Evolutionary conservation across 2,113 vertebrate genomes (phyloP).

Genomic region (Dicerorhinus sumatrensis): DNA sequence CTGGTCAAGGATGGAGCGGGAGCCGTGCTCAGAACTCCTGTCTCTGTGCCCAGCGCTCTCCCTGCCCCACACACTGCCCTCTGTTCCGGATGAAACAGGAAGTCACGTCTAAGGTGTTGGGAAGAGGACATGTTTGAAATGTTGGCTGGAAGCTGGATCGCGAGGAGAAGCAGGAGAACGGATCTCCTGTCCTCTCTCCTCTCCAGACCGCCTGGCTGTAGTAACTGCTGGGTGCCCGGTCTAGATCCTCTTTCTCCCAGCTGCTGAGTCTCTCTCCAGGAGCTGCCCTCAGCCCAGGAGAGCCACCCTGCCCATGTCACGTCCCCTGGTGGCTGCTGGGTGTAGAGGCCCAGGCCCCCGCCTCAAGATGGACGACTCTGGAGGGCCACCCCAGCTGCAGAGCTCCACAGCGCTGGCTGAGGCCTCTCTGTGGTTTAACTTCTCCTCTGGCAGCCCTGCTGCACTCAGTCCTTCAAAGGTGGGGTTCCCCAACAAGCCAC

Average conservation of each 20-base stretch:
- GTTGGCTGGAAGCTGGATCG: not conserved
- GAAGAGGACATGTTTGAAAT: constrained; percentile 3
- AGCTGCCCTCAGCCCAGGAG: not conserved
- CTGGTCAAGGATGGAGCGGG: not conserved
- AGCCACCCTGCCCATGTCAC: rapidly evolving
- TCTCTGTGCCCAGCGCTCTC: not conserved
- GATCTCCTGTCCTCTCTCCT: not conserved
- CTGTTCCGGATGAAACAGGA: not conserved
- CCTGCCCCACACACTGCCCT: not conserved
- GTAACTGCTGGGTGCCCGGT: not conserved
- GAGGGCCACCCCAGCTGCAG: not conserved
- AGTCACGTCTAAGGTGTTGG: not conserved
- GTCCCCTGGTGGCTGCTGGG: not conserved
- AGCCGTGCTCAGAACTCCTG: not conserved
- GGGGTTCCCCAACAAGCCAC: not conserved
- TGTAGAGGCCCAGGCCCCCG: not conserved
- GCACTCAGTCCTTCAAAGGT: not conserved
- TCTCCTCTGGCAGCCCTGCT: not conserved
- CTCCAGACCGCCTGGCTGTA: not conserved
- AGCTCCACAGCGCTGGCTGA: not conserved
- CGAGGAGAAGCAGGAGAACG: not conserved
- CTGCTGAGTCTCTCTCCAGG: not conserved
- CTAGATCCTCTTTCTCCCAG: not conserved
- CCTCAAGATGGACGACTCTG: not conserved
- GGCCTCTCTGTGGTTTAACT: not conserved